phyloP scores from a whole-genome alignment of 2,113 vertebrate genomes.

The Dendrocopos noguchii region DNA sequence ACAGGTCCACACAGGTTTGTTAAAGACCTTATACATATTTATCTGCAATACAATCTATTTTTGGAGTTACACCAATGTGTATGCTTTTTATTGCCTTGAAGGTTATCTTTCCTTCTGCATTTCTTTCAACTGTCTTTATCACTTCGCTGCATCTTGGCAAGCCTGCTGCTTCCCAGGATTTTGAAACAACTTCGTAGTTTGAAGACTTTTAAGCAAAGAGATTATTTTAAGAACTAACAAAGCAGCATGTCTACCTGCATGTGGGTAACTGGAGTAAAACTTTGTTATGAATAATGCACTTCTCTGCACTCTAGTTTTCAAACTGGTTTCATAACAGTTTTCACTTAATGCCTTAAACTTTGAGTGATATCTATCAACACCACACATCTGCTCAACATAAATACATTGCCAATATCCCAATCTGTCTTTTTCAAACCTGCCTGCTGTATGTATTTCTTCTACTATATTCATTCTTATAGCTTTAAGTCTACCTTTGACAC shows the following conservation, averaged over 20 bases:
- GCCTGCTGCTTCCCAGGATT: constrained; percentile 10
- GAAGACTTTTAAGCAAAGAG: background rate
- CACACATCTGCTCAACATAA: background rate
- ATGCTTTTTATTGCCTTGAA: constrained; percentile 35
- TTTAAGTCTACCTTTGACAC: background rate
- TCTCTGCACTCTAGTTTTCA: background rate
- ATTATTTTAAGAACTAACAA: constrained; percentile 1
- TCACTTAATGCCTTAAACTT: background rate
- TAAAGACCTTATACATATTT: background rate
- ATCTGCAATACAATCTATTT: background rate
- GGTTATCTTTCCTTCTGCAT: constrained; percentile 12
- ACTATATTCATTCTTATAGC: background rate
- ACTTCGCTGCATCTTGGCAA: constrained; percentile 40
- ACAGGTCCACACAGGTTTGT: background rate
- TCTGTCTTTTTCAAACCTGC: background rate
- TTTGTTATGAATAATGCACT: background rate
- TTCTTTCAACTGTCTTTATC: constrained; percentile 54
- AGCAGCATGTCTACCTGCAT: background rate
- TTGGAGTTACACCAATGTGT: background rate
- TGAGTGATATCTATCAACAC: background rate
- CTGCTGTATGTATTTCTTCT: background rate
- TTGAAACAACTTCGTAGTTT: background rate
- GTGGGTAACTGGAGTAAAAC: background rate
- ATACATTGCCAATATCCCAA: background rate
- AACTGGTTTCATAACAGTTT: background rate